phyloP scores from a whole-genome alignment of 2,797 vertebrate genomes.

The Enteromius treurensis region DNA sequence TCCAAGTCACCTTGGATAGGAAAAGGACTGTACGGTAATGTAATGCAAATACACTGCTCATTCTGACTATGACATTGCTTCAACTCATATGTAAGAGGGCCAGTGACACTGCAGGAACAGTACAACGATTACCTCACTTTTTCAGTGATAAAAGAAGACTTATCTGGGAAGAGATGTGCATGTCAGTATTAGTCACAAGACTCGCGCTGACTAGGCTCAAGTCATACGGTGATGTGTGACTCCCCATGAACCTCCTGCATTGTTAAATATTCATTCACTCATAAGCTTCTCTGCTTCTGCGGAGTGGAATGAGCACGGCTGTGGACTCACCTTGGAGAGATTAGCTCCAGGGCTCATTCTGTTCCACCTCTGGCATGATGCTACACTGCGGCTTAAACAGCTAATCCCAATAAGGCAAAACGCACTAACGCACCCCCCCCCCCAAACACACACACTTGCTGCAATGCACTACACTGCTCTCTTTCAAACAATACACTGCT shows the following conservation, averaged over 20 bases:
- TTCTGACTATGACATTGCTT: conserved; percentile 1
- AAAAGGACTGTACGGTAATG: neutral
- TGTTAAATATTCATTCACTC: conserved; percentile 20
- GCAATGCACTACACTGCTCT: neutral
- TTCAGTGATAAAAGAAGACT: neutral
- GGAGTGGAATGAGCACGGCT: neutral
- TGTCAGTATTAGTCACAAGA: conserved; percentile 7
- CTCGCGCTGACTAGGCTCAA: neutral
- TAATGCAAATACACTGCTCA: neutral
- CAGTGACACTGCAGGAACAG: neutral
- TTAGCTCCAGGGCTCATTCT: conserved; percentile 41
- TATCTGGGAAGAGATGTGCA: conserved; percentile 6
- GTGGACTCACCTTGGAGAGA: conserved; percentile 46
- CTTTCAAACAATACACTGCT: conserved; percentile 5
- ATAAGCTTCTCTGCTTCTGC: neutral
- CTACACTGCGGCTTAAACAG: conserved; percentile 35
- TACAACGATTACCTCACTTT: neutral
- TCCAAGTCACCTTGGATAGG: neutral
- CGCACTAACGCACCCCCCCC: conserved; percentile 15
- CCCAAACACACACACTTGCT: neutral
- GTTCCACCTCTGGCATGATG: conserved; percentile 34
- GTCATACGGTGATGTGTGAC: conserved; percentile 2
- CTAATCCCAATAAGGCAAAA: conserved; percentile 40
- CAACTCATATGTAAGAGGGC: neutral
- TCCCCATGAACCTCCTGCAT: neutral